Evolutionary conservation across 1,140 invertebrate species (phyloP), one percentile per base, ranked within the genome.

Genomic region (Drosophila ohnishii): DNA sequence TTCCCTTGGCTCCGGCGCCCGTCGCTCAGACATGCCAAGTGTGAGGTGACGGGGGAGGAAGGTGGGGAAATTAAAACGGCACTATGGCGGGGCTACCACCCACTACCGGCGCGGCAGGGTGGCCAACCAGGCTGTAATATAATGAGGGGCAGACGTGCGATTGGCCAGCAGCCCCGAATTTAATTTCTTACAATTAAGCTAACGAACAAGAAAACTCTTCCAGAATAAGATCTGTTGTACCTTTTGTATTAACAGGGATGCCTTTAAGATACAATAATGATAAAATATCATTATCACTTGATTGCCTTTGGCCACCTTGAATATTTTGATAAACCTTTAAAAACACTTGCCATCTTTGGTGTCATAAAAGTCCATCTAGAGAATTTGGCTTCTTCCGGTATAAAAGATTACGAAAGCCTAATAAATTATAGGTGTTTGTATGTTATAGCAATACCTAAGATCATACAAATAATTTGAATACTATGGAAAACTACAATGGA

Each of bases 101-200:
- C 32, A 32, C 50, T 35, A 53, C 19, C 25, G 51, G 14, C 14
- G 57, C 28, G 16, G 35, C 34, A 3, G 37, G 44, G 14, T 48
- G 45, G 64, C 47, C 22, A 47, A n/a, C 28, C 34, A 47, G 39
- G 48, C 44, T 32, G 67, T 70, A 71, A 58, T 58, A 48, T 71
- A 47, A 71, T 71, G 69, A 71, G 67, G 67, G 53, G 19, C 53
- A 50, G 37, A 25, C 57, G 65, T 58, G 51, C 67, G 65, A 69
- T 51, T 69, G 66, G 64, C 16, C 64, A 47, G 34, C 50, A 25
- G 66, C 30, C 22, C 28, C 42, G 35, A 59, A 71, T 71, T 59
- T 71, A 8, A 71, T 72, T 59, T 72, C 66, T 59, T 40, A 59
- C 53, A 72, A 72, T 72, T 59, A 72, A 72, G 35, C 34, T 55